Conservation (phyloP, 1,140 invertebrate genomes). For the Onthophagus taurus region DNA sequence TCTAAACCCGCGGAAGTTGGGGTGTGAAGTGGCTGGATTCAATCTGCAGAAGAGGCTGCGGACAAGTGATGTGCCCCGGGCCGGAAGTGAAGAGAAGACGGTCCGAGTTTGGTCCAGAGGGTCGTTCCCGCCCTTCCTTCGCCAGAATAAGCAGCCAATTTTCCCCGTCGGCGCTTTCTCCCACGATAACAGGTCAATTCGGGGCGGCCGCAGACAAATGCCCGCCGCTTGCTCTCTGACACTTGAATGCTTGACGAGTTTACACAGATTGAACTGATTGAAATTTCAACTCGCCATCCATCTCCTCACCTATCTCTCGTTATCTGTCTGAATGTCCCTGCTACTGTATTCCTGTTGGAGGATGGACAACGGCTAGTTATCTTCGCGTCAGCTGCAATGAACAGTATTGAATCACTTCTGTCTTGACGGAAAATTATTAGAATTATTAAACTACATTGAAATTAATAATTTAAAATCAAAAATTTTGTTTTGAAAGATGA, state of each 20-base stretch:
- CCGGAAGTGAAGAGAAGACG: slow-evolving; percentile 16
- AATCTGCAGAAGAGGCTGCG: slow-evolving; percentile 21
- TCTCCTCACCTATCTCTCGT: no score
- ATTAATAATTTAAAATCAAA: no score
- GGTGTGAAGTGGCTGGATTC: slow-evolving; percentile 18
- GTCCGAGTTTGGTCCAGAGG: slow-evolving; percentile 5
- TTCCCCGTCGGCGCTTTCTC: slow-evolving; percentile 17
- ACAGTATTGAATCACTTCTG: no score
- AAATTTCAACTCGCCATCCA: slow-evolving; percentile 12
- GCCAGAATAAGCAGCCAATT: slow-evolving; percentile 20
- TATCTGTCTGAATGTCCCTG: no score
- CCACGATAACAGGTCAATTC: slow-evolving; percentile 11
- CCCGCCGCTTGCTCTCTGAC: slow-evolving; percentile 8
- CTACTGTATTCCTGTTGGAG: background rate
- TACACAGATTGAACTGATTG: slow-evolving; percentile 9
- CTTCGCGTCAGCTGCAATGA: no score
- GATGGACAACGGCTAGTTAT: background rate
- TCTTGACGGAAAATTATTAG: no score
- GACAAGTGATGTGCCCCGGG: slow-evolving; percentile 23
- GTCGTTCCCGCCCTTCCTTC: slow-evolving; percentile 10
- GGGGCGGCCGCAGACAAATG: slow-evolving; percentile 8
- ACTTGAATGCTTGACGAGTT: slow-evolving; percentile 11
- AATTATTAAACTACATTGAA: no score
- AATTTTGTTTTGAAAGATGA: no score
- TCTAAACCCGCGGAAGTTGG: no score